These are phyloP conservation scores for Toxostoma redivivum DNA, from an alignment of 2,113 vertebrate species.

Conservation along the genomic window DNA sequence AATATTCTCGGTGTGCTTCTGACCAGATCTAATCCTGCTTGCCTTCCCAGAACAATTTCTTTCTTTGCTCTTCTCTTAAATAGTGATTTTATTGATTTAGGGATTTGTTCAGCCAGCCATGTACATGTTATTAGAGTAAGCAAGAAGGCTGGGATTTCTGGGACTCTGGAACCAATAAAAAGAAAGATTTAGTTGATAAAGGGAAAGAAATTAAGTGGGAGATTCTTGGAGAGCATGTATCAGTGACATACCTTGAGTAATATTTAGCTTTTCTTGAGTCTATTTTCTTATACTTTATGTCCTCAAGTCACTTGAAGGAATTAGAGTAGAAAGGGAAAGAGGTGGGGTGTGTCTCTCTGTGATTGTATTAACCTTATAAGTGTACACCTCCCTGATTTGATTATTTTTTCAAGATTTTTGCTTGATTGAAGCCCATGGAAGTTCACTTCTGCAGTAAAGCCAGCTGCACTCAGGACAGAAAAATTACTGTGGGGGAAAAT, in stretches of 20 bases:
- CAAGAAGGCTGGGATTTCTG: background rate
- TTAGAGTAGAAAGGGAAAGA: background rate
- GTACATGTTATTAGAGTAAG: background rate
- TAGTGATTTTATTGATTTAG: background rate
- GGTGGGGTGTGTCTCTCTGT: background rate
- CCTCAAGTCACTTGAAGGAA: background rate
- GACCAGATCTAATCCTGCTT: background rate
- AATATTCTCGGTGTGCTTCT: background rate
- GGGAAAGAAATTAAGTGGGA: background rate
- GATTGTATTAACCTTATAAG: background rate
- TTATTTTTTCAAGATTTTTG: background rate
- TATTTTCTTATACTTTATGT: background rate
- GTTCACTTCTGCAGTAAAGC: background rate
- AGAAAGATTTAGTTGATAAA: background rate
- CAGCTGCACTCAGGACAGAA: background rate
- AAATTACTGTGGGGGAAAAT: background rate
- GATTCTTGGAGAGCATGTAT: background rate
- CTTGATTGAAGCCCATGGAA: background rate
- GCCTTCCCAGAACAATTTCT: background rate
- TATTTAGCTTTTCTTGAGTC: background rate
- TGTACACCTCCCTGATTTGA: background rate
- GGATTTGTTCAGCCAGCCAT: background rate
- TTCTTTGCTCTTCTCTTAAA: background rate
- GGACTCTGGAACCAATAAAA: background rate
- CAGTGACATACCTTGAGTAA: background rate